These are phyloP conservation scores for Bellardia pandia DNA, from an alignment of 2,888 invertebrate genomes.

Conservation along the genomic window DNA sequence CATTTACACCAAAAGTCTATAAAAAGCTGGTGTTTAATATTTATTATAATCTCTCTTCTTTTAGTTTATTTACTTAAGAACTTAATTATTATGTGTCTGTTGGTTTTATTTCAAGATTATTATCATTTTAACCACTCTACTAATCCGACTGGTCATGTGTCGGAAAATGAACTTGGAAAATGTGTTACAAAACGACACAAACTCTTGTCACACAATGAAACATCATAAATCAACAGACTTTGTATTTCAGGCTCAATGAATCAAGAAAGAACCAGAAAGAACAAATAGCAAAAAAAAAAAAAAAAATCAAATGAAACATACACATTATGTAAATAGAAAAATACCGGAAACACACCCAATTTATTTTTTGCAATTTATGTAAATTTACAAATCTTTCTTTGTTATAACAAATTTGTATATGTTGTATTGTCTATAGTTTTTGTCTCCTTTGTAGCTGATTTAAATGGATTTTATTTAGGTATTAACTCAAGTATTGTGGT, in stretches of 20 bases:
- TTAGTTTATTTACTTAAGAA: neutral
- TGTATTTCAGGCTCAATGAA: slow-evolving; percentile 5
- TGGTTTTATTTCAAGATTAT: neutral
- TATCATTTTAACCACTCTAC: slow-evolving; percentile 9
- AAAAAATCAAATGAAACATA: neutral
- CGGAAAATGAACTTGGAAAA: slow-evolving; percentile 21
- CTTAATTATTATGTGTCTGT: slow-evolving; percentile 35
- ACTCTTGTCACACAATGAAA: slow-evolving; percentile 20
- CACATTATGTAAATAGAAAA: neutral
- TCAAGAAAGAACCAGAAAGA: neutral
- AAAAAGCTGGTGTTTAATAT: slow-evolving; percentile 8
- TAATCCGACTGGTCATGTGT: slow-evolving; percentile 1
- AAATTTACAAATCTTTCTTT: neutral
- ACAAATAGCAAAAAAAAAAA: neutral
- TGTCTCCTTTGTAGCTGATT: neutral
- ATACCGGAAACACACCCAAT: slow-evolving; percentile 35
- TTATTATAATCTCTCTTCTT: neutral
- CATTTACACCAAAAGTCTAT: slow-evolving; percentile 34
- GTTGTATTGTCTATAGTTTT: neutral
- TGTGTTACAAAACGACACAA: slow-evolving; percentile 38
- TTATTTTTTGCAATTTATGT: neutral
- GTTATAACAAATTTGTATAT: neutral
- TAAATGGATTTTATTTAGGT: neutral
- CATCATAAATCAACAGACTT: slow-evolving; percentile 35
- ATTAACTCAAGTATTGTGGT: neutral